phyloP scores from a whole-genome alignment of 2,797 vertebrate genomes.

The Fundulus diaphanus region DNA sequence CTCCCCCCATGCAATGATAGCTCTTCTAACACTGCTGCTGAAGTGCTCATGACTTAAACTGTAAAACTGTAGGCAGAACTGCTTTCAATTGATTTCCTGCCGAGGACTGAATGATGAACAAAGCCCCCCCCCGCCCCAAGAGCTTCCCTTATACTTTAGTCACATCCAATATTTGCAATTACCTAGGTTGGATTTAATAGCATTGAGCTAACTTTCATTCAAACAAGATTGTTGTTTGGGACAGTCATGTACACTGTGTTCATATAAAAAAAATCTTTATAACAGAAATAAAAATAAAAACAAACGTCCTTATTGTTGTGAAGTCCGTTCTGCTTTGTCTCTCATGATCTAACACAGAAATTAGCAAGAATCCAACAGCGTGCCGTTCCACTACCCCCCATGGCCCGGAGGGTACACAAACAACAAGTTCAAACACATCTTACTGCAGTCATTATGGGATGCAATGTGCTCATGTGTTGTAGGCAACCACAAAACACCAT shows the following conservation, averaged over 20 bases:
- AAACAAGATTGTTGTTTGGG: background rate
- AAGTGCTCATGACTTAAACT: background rate
- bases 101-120: constrained; percentile 44
- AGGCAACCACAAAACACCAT: constrained; percentile 19
- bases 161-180: constrained; percentile 55
- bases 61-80: constrained; percentile 14
- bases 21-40: background rate
- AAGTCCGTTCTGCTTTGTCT: constrained; percentile 8
- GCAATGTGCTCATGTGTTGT: constrained; percentile 5
- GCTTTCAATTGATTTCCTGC: constrained; percentile 57
- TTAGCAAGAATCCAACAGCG: background rate
- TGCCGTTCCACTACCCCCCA: background rate
- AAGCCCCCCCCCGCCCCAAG: constrained; percentile 35
- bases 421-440: constrained; percentile 53
- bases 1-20: background rate
- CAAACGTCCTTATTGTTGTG: constrained; percentile 14
- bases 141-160: constrained; percentile 47
- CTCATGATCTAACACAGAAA: constrained; percentile 16
- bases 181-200: constrained; percentile 46
- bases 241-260: constrained; percentile 1
- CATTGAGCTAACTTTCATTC: constrained; percentile 17
- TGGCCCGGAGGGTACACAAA: background rate
- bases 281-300: background rate
- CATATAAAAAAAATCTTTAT: background rate
- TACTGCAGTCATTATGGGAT: constrained; percentile 19